Conservation (phyloP, 2,888 invertebrate species). For the Geotrupes spiniger region DNA sequence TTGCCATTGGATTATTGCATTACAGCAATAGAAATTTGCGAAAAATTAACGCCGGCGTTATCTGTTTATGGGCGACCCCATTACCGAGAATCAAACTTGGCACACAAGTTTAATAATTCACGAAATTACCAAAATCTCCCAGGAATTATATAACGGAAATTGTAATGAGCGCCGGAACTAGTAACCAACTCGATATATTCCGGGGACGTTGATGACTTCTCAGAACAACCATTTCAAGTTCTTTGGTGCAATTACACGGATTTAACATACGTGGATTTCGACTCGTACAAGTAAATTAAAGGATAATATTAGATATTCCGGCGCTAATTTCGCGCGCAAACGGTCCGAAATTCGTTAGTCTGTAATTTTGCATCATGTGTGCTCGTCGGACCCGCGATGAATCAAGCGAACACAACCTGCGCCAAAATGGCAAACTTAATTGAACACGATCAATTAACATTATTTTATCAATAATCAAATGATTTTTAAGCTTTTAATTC, state of each 20-base stretch:
- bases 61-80: conserved; percentile 9
- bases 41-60: too few relatives aligned
- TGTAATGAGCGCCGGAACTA: conserved; percentile 30
- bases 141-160: conserved; percentile 30
- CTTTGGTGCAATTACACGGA: conserved; percentile 29
- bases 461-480: too few relatives aligned
- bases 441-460: too few relatives aligned
- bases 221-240: conserved; percentile 29
- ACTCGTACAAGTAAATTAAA: conserved; percentile 23
- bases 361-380: too few relatives aligned
- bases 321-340: conserved; percentile 8
- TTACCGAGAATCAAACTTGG: neutral
- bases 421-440: too few relatives aligned
- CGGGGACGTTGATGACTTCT: conserved; percentile 30
- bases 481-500: too few relatives aligned
- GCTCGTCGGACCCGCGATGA: too few relatives aligned
- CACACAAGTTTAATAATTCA: conserved; percentile 25
- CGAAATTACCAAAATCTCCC: conserved; percentile 29
- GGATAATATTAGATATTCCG: conserved; percentile 15
- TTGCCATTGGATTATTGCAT: too few relatives aligned
- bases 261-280: conserved; percentile 29
- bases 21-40: too few relatives aligned
- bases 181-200: conserved; percentile 30
- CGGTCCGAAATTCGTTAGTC: too few relatives aligned
- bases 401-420: too few relatives aligned